A percentile compares a stretch with the other conserved stretches of the same genome.
These are phyloP conservation scores for Vannuccia rotundouncinata DNA, from an alignment of 2,888 invertebrate species.

Conservation along the genomic window DNA sequence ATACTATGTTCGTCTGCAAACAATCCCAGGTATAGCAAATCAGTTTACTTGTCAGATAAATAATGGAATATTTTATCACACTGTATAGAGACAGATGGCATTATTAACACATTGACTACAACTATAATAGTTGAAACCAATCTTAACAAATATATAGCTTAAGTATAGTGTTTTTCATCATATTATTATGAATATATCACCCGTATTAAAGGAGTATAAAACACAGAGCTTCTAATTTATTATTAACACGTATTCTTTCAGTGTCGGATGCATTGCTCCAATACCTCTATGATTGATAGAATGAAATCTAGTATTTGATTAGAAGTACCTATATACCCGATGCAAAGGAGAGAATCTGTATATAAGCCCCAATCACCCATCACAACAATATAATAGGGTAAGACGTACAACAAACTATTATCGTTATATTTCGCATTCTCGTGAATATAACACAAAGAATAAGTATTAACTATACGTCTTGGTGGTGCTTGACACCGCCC, in stretches of 20 bases:
- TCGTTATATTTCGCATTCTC: no score
- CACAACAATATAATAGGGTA: not conserved
- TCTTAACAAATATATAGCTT: no score
- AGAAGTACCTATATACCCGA: no score
- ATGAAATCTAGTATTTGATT: not conserved
- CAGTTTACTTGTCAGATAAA: constrained; percentile 4
- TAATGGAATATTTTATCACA: constrained; percentile 19
- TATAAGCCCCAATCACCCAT: no score
- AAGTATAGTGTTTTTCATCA: not conserved
- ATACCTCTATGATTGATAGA: constrained; percentile 17
- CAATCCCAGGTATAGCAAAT: not conserved
- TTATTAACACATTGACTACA: not conserved
- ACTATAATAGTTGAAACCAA: not conserved
- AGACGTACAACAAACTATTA: not conserved
- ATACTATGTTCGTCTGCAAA: not conserved
- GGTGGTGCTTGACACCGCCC: no score
- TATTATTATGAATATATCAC: not conserved
- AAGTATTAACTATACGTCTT: no score
- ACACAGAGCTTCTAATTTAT: not conserved
- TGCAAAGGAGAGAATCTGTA: no score
- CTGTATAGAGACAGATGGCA: not conserved
- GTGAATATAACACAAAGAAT: no score
- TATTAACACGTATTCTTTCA: constrained; percentile 24
- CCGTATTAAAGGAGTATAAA: not conserved
- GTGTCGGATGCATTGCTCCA: constrained; percentile 18